Conservation (phyloP, 2,797 vertebrate genomes). For the Myotis vivesi region DNA sequence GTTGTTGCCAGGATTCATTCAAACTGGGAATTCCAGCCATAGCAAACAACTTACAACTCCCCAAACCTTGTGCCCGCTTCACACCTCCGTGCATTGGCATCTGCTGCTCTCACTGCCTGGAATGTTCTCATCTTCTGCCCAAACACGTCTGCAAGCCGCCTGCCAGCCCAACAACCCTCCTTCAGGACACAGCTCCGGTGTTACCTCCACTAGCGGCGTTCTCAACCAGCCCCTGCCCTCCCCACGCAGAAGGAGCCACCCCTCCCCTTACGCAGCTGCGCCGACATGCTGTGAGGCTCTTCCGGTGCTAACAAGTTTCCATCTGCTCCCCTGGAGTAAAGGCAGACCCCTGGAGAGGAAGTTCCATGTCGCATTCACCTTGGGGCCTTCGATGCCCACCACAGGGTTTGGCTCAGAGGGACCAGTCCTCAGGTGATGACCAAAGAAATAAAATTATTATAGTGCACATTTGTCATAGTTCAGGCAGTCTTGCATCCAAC, state of each 20-base stretch:
- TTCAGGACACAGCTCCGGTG: background rate
- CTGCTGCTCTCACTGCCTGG: conserved; percentile 31
- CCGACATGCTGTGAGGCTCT: background rate
- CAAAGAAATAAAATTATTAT: background rate
- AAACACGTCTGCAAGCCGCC: background rate
- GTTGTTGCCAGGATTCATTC: conserved; percentile 33
- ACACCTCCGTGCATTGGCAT: background rate
- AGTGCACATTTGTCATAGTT: no score
- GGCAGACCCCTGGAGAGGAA: background rate
- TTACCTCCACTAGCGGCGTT: background rate
- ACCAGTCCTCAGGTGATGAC: background rate
- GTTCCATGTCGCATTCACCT: background rate
- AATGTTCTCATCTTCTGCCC: conserved; percentile 59
- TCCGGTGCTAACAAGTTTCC: background rate
- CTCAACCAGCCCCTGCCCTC: background rate
- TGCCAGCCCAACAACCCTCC: background rate
- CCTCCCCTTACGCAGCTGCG: background rate
- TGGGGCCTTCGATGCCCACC: background rate
- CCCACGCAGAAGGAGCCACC: background rate
- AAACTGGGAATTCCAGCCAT: conserved; percentile 29
- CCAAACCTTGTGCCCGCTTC: conserved; percentile 18
- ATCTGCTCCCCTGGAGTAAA: background rate
- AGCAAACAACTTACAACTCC: conserved; percentile 6
- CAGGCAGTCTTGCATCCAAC: background rate
- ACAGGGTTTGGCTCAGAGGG: background rate